Base-by-base conservation (phyloP, 2,113 vertebrate genomes). In the Oncorhynchus masou region DNA sequence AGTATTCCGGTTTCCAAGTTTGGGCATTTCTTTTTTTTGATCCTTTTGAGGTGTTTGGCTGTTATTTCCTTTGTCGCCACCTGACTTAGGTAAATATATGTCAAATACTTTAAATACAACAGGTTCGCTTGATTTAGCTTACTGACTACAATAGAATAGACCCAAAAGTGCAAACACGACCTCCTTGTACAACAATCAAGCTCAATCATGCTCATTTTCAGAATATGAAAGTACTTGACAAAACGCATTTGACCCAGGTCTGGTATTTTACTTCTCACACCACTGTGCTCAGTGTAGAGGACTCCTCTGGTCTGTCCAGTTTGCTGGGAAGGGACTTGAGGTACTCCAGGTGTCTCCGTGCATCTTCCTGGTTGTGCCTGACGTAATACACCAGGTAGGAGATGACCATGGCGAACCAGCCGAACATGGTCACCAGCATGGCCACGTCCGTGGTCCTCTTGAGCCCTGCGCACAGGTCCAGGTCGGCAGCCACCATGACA, bases 391-490 rank as follows among this genome's bases (percentile, higher is more conserved):
- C 67, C 70, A 89, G 71, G 83, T 83, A 87, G 31, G 64, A 77
- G 22, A 87, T 76, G 54, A 89, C 74, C 74, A 81, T 79, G 70
- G 74, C 68, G 73, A 89, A 86, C 87, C 85, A 89, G 64, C 85
- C 74, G 67, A 87, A 79, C 87, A 89, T 89, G 7, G 79, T 86
- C 69, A 86, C n/a, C 71, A 89, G 73, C 66, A 87, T 82, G 71
- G 81, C 71, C 73, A 85, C 34, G 16, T 89, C 88, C 2, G 79
- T 86, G 72, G 74, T 82, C 68, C 79, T 84, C 73, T 80, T 79
- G 70, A 86, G 76, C 3, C 76, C 70, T 19, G 62, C 66, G 74
- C 96, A 97, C 57, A 96, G 85, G 74, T 96, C 94, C 5, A 91
- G 88, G 79, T 94, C 88, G 0, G 91, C 81, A 0, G 93, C 90